Evolutionary conservation across 2,113 vertebrate genomes (phyloP).

Genomic region (Myotis yumanensis): DNA sequence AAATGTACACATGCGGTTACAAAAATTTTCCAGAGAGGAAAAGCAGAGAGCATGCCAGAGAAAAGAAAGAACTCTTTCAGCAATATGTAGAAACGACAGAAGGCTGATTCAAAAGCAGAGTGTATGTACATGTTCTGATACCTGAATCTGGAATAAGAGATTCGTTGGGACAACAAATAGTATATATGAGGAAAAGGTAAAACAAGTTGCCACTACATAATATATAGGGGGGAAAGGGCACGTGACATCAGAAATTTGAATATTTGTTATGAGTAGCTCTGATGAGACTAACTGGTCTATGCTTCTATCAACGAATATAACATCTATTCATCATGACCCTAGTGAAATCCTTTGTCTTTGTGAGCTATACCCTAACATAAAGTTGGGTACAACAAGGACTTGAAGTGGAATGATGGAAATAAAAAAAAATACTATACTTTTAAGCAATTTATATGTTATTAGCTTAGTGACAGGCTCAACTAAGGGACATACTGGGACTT

Average conservation of each 20-base stretch:
- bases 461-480: neutral
- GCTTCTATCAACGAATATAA: neutral
- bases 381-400: neutral
- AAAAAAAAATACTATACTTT: neutral
- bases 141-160: neutral
- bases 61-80: slow-evolving; percentile 68
- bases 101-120: neutral
- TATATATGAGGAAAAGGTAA: neutral
- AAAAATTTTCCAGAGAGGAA: slow-evolving; percentile 74
- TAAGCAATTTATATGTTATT: neutral
- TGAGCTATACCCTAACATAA: neutral
- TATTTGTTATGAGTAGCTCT: neutral
- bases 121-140: neutral
- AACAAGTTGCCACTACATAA: neutral
- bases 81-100: neutral
- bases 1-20: slow-evolving; percentile 69
- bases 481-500: neutral
- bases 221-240: neutral
- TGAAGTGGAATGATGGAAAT: neutral
- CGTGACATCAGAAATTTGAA: neutral
- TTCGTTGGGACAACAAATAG: neutral
- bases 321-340: neutral
- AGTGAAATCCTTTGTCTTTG: neutral
- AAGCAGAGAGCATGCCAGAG: slow-evolving; percentile 61
- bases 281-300: neutral